Evolutionary conservation across 2,113 vertebrate species (phyloP), one percentile per base, ranked within the genome.

Genomic region (Ptilorrhoa leucosticta): DNA sequence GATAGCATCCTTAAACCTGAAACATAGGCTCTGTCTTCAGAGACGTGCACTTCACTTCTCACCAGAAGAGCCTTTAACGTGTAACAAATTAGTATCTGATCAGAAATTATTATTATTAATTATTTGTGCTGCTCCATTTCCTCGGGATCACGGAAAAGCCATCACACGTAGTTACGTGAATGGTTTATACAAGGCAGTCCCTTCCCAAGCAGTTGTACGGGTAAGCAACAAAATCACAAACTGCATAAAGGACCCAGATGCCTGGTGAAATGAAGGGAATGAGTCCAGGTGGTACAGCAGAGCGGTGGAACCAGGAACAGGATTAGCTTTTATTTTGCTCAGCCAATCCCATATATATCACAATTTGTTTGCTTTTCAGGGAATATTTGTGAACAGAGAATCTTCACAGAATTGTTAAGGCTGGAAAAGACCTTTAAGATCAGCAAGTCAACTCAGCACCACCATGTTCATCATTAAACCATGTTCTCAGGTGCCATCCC

Each of bases 91-190:
- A 51, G 22, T 47, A 56, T 90, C 54, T 70, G 60, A 73, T 81
- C 31, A 58, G 58, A 88, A 81, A 45, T 73, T 30, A n/a, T 76
- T 72, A 76, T 50, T 73, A 47, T 73, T n/a, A 53, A 77, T 81
- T 70, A 47, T 73, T 89, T 84, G 61, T 89, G 31, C 65, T 17
- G 15, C 4, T 5, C n/a, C 48, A 9, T 70, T 75, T 48, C 37
- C 40, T 71, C 2, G 1, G 45, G 58, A 69, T 86, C 50, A 5
- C 2, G 8, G 68, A 56, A 44, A 23, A 73, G 35, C 33, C 64
- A 51, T 61, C 79, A 53, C 35, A 11, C 0, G 3, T 28, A 5
- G 23, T 37, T 80, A 27, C 0, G 0, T 40, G 66, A 44, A 31
- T 39, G 51, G 6, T 8, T 91, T 80, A 7, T 16, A 45, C 37